Evolutionary conservation across 2,888 invertebrate species (phyloP).

Genomic region (Noctua janthe): DNA sequence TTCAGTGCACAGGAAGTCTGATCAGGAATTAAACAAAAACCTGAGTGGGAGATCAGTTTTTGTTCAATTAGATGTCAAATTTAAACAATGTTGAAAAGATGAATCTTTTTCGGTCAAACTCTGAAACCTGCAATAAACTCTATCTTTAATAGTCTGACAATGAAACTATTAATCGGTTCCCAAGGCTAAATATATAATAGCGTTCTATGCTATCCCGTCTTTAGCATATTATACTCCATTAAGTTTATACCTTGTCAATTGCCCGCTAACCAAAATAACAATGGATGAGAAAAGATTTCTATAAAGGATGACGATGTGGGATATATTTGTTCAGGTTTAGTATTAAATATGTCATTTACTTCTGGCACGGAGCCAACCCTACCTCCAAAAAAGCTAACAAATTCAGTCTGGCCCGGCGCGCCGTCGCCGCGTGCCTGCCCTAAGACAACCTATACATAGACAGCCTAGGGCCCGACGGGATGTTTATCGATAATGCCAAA

Average conservation of each 20-base stretch:
- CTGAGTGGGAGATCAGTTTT: conserved; percentile 9
- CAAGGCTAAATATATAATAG: conserved; percentile 1
- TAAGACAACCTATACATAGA: conserved; percentile 87
- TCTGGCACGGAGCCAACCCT: conserved; percentile 76
- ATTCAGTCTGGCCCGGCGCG: conserved; percentile 76
- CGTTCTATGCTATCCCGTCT: not conserved
- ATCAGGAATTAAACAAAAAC: conserved; percentile 44
- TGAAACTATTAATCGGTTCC: not conserved
- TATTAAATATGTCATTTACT: not conserved
- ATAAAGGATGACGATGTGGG: not conserved
- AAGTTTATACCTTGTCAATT: conserved; percentile 10
- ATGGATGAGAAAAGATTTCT: not conserved
- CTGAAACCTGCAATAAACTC: not conserved
- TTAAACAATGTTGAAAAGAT: conserved; percentile 17
- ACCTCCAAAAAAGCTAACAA: conserved; percentile 80
- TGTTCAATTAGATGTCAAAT: conserved; percentile 16
- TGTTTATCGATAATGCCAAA: conserved; percentile 77
- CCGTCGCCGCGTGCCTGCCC: conserved; percentile 85
- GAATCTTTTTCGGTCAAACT: conserved; percentile 10
- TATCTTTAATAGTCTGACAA: not conserved
- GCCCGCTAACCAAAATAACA: not conserved
- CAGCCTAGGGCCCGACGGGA: conserved; percentile 82
- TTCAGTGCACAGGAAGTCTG: conserved; percentile 59
- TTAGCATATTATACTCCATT: conserved; percentile 1
- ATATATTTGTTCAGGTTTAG: conserved; percentile 1